Conservation (phyloP, 2,888 invertebrate species). For the Uropetala carovei region DNA sequence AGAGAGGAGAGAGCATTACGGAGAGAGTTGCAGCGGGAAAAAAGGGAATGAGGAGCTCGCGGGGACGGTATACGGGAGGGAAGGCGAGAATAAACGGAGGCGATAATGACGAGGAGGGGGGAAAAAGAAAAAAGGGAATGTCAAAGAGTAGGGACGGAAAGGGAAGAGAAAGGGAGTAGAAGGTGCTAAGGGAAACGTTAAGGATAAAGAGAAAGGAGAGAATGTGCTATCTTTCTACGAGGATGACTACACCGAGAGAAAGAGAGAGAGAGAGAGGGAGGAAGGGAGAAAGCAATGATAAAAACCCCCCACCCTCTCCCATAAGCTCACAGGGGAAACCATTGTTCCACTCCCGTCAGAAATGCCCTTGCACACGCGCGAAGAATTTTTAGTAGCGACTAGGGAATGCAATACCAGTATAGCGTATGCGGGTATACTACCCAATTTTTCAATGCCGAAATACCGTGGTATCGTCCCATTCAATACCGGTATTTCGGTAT, state of each 20-base stretch:
- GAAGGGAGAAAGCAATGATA: not conserved
- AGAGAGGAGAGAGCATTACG: conserved; percentile 18
- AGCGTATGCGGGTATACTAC: too few relatives aligned
- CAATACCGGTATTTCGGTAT: too few relatives aligned
- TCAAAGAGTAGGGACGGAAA: not conserved
- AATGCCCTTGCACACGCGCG: too few relatives aligned
- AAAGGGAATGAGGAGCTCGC: not conserved
- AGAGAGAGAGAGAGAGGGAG: not conserved
- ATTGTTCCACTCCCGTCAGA: too few relatives aligned
- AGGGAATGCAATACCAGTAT: too few relatives aligned
- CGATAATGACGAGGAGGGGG: too few relatives aligned
- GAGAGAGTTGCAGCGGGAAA: not conserved
- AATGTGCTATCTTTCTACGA: not conserved
- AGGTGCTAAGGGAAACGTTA: too few relatives aligned
- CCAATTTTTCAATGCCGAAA: too few relatives aligned
- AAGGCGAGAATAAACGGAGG: too few relatives aligned
- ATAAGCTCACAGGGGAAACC: not conserved
- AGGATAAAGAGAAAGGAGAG: not conserved
- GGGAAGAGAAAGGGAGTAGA: not conserved
- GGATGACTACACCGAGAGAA: not conserved
- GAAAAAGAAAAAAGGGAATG: not conserved
- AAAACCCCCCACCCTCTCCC: not conserved
- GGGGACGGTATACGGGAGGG: not conserved
- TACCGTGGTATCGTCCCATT: too few relatives aligned
- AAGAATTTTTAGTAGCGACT: too few relatives aligned